Evolutionary conservation across 1,140 invertebrate species (phyloP), one percentile per base, ranked within the genome.

Genomic region (Cyclargus thomasi): DNA sequence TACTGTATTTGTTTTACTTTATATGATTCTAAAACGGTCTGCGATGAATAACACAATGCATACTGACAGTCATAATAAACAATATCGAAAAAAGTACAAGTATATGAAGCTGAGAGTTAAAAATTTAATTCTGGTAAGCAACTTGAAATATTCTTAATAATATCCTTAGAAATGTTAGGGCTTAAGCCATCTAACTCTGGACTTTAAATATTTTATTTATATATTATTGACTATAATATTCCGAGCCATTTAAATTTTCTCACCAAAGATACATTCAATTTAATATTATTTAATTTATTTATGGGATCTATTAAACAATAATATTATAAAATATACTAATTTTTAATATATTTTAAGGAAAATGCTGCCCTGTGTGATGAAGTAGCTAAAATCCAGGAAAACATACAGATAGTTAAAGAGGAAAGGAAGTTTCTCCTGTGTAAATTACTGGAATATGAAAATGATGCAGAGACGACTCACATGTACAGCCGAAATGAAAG

Each of bases 311-410:
- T n/a, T n/a, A n/a, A n/a, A n/a, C n/a, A n/a, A n/a, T n/a, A n/a
- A n/a, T n/a, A n/a, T n/a, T n/a, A n/a, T 29, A 29, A 29, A 29
- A 6, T 29, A 29, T 29, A 29, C 8, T 6, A 23, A 22, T 35
- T n/a, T 63, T 20, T 29, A 29, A 11, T 62, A 23, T 53, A 64
- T 57, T 74, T 75, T 69, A 74, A 96, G 95, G 94, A 96, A 91
- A 96, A 96, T 93, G 94, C 95, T 71, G 94, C 95, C 17, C 75
- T 96, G 10, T 96, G 95, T 85, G 95, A 96, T 92, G 95, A 96
- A 92, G 94, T 96, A 53, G 92, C 95, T 10, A 92, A 93, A 82
- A 92, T 95, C 70, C 95, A 97, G 89, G 94, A 95, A 77, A 95
- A 94, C 86, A 93, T 96, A 55, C 85, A 94, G 59, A 91, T 94